These are phyloP conservation scores for Lindbergichthys nudifrons DNA, from an alignment of 2,797 vertebrate genomes.

Conservation along the genomic window DNA sequence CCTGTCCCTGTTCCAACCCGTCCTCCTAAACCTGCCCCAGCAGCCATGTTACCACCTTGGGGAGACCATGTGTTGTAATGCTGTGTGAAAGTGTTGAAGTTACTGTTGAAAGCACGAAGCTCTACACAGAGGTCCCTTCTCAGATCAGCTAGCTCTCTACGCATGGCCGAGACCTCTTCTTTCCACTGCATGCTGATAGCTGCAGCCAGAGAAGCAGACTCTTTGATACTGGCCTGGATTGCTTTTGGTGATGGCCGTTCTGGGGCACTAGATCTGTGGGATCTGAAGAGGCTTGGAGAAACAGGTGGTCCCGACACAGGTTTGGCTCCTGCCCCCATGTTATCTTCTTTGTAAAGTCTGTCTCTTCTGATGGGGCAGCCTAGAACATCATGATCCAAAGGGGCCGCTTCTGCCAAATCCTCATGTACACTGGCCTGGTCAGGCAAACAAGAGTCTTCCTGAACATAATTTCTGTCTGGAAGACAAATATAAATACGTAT, in stretches of 20 bases:
- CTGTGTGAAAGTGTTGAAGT: constrained; percentile 86
- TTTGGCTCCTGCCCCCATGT: constrained; percentile 77
- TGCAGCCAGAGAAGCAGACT: constrained; percentile 85
- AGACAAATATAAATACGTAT: constrained; percentile 87
- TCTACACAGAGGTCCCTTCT: constrained; percentile 85
- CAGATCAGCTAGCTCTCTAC: constrained; percentile 84
- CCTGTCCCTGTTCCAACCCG: constrained; percentile 36
- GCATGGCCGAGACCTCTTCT: constrained; percentile 87
- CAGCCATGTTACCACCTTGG: constrained; percentile 68
- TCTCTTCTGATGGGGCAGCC: constrained; percentile 84
- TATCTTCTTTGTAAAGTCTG: constrained; percentile 78
- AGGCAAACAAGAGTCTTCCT: constrained; percentile 86
- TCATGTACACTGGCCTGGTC: constrained; percentile 82
- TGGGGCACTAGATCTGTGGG: constrained; percentile 69
- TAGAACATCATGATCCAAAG: constrained; percentile 84
- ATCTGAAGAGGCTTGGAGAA: constrained; percentile 81
- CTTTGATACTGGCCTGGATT: constrained; percentile 87
- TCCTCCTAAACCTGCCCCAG: constrained; percentile 48
- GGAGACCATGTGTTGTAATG: constrained; percentile 89
- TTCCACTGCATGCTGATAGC: constrained; percentile 88
- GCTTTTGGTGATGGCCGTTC: constrained; percentile 83
- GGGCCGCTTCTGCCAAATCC: constrained; percentile 82
- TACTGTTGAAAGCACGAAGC: constrained; percentile 86
- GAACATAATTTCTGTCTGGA: constrained; percentile 89
- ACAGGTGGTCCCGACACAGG: constrained; percentile 81